Percentiles rank a stretch among this genome's conserved stretches.
These are phyloP conservation scores for Pteronura brasiliensis DNA, from an alignment of 2,113 vertebrate genomes.

Conservation along the genomic window DNA sequence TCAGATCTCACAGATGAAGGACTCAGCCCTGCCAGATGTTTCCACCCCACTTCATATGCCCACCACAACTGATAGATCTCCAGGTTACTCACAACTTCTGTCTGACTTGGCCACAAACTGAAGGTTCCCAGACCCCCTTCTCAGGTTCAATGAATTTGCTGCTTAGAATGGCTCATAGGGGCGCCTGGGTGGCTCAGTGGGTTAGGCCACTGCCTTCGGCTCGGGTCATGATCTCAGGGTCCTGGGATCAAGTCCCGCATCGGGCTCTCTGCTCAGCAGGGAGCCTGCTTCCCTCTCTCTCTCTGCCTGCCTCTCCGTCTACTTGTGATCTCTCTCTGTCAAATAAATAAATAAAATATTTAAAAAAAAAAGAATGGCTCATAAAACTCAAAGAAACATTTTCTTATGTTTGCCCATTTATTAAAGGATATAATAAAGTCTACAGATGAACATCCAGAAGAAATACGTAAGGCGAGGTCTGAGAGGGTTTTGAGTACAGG, in stretches of 20 bases:
- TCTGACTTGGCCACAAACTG: not conserved
- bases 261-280: too few relatives aligned
- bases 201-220: too few relatives aligned
- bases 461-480: not conserved
- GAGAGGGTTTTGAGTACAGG: not conserved
- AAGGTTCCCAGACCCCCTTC: not conserved
- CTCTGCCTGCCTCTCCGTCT: too few relatives aligned
- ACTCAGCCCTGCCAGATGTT: not conserved
- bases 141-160: not conserved
- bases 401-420: not conserved
- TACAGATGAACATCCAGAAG: not conserved
- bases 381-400: not conserved
- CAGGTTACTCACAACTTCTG: not conserved
- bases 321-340: too few relatives aligned
- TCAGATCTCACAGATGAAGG: not conserved
- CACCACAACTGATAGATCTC: not conserved
- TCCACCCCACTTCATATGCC: not conserved
- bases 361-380: not conserved
- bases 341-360: too few relatives aligned
- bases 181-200: too few relatives aligned
- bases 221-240: too few relatives aligned
- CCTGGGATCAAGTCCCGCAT: too few relatives aligned
- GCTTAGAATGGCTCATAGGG: not conserved
- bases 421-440: not conserved
- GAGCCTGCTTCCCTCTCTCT: too few relatives aligned